Evolutionary conservation across 1,140 invertebrate genomes (phyloP).

Genomic region (Zaprionus africanus): DNA sequence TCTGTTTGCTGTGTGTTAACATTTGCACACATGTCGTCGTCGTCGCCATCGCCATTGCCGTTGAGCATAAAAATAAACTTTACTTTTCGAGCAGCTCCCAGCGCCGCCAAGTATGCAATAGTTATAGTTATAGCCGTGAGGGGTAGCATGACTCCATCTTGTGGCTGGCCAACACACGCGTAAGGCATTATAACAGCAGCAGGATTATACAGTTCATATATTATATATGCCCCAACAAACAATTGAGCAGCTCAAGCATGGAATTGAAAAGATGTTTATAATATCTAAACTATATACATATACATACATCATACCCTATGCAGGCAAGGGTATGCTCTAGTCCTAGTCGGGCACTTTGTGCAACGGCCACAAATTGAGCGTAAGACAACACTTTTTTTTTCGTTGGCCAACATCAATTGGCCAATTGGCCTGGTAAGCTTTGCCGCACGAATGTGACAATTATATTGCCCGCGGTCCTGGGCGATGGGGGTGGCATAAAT

Average conservation of each 20-base stretch:
- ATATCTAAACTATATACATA: background rate
- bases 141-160: constrained; percentile 23
- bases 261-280: background rate
- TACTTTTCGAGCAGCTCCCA: constrained; percentile 51
- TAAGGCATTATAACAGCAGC: too few species aligned
- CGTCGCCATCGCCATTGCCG: constrained; percentile 36
- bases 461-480: constrained; percentile 62
- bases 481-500: constrained; percentile 45
- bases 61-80: constrained; percentile 80
- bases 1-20: constrained; percentile 57
- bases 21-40: constrained; percentile 67
- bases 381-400: constrained; percentile 56
- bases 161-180: too few species aligned
- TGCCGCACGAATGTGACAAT: constrained; percentile 65
- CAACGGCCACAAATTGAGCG: constrained; percentile 63
- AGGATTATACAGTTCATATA: background rate
- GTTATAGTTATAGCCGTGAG: constrained; percentile 34
- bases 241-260: background rate
- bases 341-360: background rate
- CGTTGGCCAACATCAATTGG: constrained; percentile 41
- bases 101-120: constrained; percentile 78
- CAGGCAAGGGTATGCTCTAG: background rate
- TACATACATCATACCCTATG: background rate
- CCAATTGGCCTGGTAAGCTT: constrained; percentile 7
- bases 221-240: background rate